A percentile compares a stretch with the other conserved stretches of the same genome.
phyloP scores from a whole-genome alignment of 1,140 invertebrate species.

The Cepaea nemoralis region DNA sequence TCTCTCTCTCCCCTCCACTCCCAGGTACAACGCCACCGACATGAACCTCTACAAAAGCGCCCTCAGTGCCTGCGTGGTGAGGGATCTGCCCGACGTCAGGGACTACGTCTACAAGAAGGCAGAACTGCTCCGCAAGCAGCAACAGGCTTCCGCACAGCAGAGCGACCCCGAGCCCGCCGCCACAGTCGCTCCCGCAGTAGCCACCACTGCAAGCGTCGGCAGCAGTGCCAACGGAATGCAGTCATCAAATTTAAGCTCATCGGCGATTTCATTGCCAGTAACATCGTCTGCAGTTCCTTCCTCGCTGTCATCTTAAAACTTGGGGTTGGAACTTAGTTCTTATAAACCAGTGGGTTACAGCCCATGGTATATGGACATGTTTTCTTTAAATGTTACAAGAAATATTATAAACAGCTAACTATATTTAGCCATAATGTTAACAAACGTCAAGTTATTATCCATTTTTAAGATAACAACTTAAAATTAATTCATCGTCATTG shows the following conservation, averaged over 20 bases:
- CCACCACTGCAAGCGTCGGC: neutral
- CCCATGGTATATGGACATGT: neutral
- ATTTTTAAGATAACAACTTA: too few species aligned
- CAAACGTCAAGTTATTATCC: too few species aligned
- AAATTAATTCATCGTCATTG: too few species aligned
- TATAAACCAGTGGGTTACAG: neutral
- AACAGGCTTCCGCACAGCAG: neutral
- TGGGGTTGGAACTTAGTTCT: neutral
- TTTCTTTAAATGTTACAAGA: neutral
- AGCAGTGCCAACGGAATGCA: neutral
- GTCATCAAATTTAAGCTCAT: neutral
- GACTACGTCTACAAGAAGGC: constrained; percentile 79
- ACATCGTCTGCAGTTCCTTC: neutral
- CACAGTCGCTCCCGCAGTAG: neutral
- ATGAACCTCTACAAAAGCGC: constrained; percentile 90
- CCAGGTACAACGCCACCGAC: constrained; percentile 85
- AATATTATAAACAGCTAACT: neutral
- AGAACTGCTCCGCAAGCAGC: constrained; percentile 17
- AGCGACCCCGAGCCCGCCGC: neutral
- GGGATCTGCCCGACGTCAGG: constrained; percentile 85
- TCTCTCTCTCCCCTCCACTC: too few species aligned
- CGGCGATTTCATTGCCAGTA: neutral
- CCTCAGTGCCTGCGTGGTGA: constrained; percentile 87
- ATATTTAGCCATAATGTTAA: neutral
- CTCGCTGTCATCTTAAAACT: neutral